These are phyloP conservation scores for Antheraea assamensis DNA, from an alignment of 2,888 invertebrate species.

Conservation along the genomic window DNA sequence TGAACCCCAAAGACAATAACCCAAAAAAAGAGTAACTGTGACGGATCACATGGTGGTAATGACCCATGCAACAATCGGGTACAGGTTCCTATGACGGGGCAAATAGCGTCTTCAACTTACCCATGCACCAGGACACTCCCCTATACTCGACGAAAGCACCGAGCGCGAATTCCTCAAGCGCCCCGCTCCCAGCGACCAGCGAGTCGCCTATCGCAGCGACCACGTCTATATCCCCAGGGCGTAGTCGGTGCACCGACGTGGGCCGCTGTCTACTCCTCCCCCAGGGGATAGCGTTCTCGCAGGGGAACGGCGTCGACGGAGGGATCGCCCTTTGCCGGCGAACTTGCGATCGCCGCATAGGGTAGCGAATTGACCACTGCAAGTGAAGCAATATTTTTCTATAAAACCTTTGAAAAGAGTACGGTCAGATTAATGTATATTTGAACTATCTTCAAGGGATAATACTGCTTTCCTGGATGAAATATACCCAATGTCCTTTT, in stretches of 20 bases:
- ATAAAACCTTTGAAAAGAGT: no score
- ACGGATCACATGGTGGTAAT: no score
- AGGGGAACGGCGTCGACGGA: slow-evolving; percentile 82
- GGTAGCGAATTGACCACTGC: slow-evolving; percentile 74
- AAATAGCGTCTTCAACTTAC: slow-evolving; percentile 52
- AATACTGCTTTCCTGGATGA: no score
- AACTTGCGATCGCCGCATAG: slow-evolving; percentile 67
- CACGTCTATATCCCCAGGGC: slow-evolving; percentile 87
- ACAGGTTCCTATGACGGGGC: background rate
- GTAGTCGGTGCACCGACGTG: slow-evolving; percentile 84
- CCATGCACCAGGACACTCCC: slow-evolving; percentile 89
- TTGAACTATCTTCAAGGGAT: no score
- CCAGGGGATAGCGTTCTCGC: slow-evolving; percentile 66
- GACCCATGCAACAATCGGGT: background rate
- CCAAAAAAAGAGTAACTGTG: no score
- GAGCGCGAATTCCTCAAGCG: slow-evolving; percentile 86
- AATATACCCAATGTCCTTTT: no score
- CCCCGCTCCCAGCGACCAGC: slow-evolving; percentile 87
- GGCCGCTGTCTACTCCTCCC: slow-evolving; percentile 75
- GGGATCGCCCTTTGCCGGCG: slow-evolving; percentile 79
- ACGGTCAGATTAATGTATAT: no score
- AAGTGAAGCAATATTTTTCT: slow-evolving; percentile 27
- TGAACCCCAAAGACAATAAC: no score
- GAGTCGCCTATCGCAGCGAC: slow-evolving; percentile 89
- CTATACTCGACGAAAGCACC: slow-evolving; percentile 88